Conservation (phyloP, 2,797 vertebrate genomes). For the Etheostoma perlongum region DNA sequence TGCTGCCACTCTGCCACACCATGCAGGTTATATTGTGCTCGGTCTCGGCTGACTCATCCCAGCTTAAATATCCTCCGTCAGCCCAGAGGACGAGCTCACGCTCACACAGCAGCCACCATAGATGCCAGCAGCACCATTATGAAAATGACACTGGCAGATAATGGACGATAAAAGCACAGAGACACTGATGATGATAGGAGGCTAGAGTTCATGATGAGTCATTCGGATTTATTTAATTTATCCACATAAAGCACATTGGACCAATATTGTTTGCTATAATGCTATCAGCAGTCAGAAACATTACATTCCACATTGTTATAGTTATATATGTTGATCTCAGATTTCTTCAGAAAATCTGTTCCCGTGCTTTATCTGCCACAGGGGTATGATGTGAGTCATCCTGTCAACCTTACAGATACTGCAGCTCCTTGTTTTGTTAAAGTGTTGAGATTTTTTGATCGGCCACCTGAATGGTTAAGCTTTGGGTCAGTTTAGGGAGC, state of each 20-base stretch:
- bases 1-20: slow-evolving; percentile 13
- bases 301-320: not conserved
- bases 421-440: not conserved
- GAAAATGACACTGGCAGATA: slow-evolving; percentile 26
- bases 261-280: too few species aligned
- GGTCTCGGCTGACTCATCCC: slow-evolving; percentile 44
- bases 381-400: not conserved
- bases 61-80: slow-evolving; percentile 44
- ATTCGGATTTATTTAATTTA: slow-evolving; percentile 12
- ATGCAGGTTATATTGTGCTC: not conserved
- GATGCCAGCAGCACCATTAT: slow-evolving; percentile 62
- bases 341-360: not conserved
- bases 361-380: too few species aligned
- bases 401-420: not conserved
- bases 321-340: too few species aligned
- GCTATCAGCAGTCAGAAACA: too few species aligned
- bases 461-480: not conserved
- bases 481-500: too few species aligned
- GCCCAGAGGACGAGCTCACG: slow-evolving; percentile 6
- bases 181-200: slow-evolving; percentile 5
- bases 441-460: not conserved
- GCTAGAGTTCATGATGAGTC: slow-evolving; percentile 21
- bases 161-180: slow-evolving; percentile 44
- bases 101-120: slow-evolving; percentile 12
- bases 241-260: not conserved